Percentiles rank a stretch among this genome's conserved stretches.
phyloP scores from a whole-genome alignment of 2,888 invertebrate genomes.

The Dryobotodes eremita region DNA sequence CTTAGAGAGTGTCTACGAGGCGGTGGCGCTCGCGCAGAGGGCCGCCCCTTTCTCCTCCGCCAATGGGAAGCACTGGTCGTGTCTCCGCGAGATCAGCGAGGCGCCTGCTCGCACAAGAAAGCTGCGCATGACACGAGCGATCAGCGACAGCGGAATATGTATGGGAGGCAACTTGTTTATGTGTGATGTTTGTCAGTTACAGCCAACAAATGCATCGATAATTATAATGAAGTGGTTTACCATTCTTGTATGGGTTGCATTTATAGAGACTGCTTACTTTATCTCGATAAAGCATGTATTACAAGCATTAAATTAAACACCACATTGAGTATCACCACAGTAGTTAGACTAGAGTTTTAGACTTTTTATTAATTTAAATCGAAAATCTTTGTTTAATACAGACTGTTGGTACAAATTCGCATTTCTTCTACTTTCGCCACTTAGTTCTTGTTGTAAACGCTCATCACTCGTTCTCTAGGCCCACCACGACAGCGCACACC shows the following conservation, averaged over 20 bases:
- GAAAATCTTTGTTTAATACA: neutral
- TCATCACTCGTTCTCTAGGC: conserved; percentile 67
- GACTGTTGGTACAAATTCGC: neutral
- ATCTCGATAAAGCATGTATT: neutral
- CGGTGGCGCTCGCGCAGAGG: conserved; percentile 72
- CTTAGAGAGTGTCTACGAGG: conserved; percentile 63
- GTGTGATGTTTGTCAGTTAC: neutral
- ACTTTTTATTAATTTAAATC: neutral
- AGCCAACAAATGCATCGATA: neutral
- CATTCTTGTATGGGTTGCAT: neutral
- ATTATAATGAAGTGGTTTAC: neutral
- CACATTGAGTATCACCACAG: neutral
- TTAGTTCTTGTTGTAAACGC: conserved; percentile 42
- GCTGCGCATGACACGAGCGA: conserved; percentile 51
- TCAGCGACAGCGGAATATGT: conserved; percentile 27
- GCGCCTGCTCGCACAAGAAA: conserved; percentile 66
- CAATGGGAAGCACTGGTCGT: conserved; percentile 80
- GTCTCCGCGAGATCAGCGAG: conserved; percentile 81
- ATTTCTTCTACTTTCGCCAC: neutral
- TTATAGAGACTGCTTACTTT: neutral
- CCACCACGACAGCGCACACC: conserved; percentile 76
- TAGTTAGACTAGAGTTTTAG: neutral
- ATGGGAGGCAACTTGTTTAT: no score
- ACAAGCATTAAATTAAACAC: neutral
- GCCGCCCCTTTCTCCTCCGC: conserved; percentile 86